Conservation (phyloP, 2,797 vertebrate genomes). For the Spea hammondii region DNA sequence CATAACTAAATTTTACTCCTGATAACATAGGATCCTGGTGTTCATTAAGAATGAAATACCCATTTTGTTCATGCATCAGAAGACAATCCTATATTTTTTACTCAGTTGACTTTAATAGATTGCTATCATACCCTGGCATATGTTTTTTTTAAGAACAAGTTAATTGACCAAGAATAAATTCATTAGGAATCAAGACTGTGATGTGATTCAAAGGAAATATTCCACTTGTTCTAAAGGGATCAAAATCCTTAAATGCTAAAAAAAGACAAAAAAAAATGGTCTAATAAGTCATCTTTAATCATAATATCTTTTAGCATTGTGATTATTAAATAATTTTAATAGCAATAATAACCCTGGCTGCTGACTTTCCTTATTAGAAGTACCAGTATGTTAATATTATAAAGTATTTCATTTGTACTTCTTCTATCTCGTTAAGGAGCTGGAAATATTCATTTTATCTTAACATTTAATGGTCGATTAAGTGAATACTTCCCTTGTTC, state of each 20-base stretch:
- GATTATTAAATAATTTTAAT: too few species aligned
- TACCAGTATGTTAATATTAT: too few species aligned
- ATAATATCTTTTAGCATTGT: too few species aligned
- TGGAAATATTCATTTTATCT: conserved; percentile 14
- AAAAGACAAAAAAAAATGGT: too few species aligned
- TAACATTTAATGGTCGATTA: conserved; percentile 22
- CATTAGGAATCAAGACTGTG: too few species aligned
- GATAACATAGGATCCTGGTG: conserved; percentile 48
- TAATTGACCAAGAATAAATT: conserved; percentile 62
- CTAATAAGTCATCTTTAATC: too few species aligned
- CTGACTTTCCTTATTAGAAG: too few species aligned
- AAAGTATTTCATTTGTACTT: conserved; percentile 4
- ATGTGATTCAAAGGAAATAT: too few species aligned
- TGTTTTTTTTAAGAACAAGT: conserved; percentile 65
- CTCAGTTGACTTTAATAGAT: conserved; percentile 61
- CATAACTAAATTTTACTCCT: conserved; percentile 52
- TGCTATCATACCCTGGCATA: conserved; percentile 52
- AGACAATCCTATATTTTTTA: conserved; percentile 60
- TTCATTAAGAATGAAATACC: conserved; percentile 67
- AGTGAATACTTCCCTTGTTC: conserved; percentile 39
- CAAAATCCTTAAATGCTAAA: too few species aligned
- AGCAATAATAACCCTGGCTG: too few species aligned
- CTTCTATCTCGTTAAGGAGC: conserved; percentile 20
- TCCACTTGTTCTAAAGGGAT: too few species aligned
- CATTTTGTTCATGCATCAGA: conserved; percentile 59